These are phyloP conservation scores for Babyrousa celebensis DNA, from an alignment of 2,797 vertebrate genomes.

Conservation along the genomic window DNA sequence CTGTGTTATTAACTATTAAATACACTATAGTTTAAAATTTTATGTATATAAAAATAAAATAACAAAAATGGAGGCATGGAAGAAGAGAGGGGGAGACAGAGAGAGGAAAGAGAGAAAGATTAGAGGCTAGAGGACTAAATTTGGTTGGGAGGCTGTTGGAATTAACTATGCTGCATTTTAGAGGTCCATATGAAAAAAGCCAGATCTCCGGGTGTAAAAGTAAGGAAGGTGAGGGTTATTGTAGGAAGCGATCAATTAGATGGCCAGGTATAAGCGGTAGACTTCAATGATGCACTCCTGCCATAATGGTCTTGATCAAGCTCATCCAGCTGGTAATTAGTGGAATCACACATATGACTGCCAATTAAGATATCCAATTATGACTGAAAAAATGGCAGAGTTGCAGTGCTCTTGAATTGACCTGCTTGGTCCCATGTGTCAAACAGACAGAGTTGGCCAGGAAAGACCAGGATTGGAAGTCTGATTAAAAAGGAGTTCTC, in stretches of 20 bases:
- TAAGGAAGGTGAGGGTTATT: not conserved
- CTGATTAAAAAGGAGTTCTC: not conserved
- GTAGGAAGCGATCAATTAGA: not conserved
- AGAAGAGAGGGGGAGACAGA: not conserved
- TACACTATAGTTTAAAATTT: not conserved
- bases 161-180: not conserved
- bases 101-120: not conserved
- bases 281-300: not conserved
- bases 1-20: not conserved
- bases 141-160: not conserved
- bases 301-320: not conserved
- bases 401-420: conserved; percentile 8
- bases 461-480: not conserved
- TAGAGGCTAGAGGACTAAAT: not conserved
- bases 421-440: not conserved
- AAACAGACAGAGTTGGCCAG: not conserved
- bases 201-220: not conserved
- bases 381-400: not conserved
- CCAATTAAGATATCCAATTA: conserved; percentile 21
- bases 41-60: not conserved
- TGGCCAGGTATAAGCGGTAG: not conserved
- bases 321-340: not conserved
- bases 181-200: not conserved
- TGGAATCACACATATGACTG: not conserved
- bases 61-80: not conserved